These are phyloP conservation scores for Diadema setosum DNA, from an alignment of 35 echinoderm and acorn worm genomes.

Conservation along the genomic window DNA sequence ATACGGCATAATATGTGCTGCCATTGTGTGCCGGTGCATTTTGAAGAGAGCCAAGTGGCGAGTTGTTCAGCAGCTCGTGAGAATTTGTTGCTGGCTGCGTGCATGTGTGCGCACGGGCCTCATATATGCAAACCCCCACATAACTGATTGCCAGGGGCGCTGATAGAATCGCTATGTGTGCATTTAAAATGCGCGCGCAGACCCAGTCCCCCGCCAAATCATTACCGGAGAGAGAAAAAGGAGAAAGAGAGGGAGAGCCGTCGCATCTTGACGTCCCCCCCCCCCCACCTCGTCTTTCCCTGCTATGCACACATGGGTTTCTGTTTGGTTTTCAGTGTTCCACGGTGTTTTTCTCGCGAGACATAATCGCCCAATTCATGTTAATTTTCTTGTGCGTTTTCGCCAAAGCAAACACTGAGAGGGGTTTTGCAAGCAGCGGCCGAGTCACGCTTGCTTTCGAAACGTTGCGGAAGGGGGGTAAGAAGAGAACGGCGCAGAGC, in stretches of 20 bases:
- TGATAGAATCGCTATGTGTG: neutral
- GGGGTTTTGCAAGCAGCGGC: slow-evolving; percentile 20
- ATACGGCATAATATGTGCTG: too few species aligned
- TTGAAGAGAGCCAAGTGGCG: too few species aligned
- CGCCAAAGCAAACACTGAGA: neutral
- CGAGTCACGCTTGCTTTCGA: slow-evolving; percentile 22
- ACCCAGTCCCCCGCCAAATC: neutral
- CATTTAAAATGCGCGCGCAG: slow-evolving; percentile 1
- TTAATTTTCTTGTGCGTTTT: slow-evolving; percentile 25
- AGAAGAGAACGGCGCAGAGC: too few species aligned
- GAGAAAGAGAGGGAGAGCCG: too few species aligned
- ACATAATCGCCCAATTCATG: slow-evolving; percentile 32
- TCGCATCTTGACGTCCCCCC: too few species aligned
- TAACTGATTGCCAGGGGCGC: neutral
- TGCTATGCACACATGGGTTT: neutral
- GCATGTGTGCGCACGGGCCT: neutral
- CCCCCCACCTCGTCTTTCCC: too few species aligned
- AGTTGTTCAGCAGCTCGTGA: too few species aligned
- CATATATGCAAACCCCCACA: neutral
- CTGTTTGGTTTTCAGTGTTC: neutral
- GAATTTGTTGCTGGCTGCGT: too few species aligned
- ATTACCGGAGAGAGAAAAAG: neutral
- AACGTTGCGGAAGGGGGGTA: too few species aligned
- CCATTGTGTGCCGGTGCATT: too few species aligned
- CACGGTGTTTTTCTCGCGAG: neutral